A percentile compares a stretch with the other conserved stretches of the same genome.
These are phyloP conservation scores for Heliconius himera DNA, from an alignment of 1,140 invertebrate genomes.

Conservation along the genomic window DNA sequence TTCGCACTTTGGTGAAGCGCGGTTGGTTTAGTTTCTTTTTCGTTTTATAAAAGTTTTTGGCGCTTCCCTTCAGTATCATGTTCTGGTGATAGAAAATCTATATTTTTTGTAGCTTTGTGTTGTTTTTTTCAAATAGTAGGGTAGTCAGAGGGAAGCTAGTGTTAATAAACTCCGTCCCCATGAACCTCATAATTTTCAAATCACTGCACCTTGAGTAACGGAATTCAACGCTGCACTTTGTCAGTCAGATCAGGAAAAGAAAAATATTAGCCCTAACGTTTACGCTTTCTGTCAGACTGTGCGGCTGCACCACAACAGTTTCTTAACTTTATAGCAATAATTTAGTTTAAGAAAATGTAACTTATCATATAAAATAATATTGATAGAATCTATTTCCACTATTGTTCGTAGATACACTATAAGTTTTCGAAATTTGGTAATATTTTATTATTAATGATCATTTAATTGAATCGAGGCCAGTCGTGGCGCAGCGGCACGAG, in stretches of 20 bases:
- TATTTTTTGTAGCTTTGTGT: neutral
- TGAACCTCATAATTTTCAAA: too few relatives aligned
- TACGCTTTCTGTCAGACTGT: neutral
- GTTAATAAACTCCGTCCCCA: too few relatives aligned
- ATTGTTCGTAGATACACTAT: neutral
- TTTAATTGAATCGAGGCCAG: too few relatives aligned
- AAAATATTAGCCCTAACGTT: neutral
- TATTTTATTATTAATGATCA: too few relatives aligned
- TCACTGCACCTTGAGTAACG: too few relatives aligned
- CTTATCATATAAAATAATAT: neutral
- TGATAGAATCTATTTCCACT: too few relatives aligned
- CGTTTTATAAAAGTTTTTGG: neutral
- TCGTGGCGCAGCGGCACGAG: too few relatives aligned
- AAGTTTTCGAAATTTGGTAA: neutral
- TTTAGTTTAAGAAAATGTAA: neutral
- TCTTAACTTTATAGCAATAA: neutral
- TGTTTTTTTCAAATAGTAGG: neutral
- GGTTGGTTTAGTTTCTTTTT: conserved; percentile 18
- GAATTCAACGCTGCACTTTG: neutral
- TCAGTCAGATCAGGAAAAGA: neutral
- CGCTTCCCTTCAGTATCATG: neutral
- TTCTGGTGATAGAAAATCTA: neutral
- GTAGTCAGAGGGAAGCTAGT: too few relatives aligned
- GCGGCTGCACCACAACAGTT: neutral
- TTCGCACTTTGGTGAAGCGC: conserved; percentile 32